Conservation (phyloP, 2,888 invertebrate genomes). For the Nineta flava region DNA sequence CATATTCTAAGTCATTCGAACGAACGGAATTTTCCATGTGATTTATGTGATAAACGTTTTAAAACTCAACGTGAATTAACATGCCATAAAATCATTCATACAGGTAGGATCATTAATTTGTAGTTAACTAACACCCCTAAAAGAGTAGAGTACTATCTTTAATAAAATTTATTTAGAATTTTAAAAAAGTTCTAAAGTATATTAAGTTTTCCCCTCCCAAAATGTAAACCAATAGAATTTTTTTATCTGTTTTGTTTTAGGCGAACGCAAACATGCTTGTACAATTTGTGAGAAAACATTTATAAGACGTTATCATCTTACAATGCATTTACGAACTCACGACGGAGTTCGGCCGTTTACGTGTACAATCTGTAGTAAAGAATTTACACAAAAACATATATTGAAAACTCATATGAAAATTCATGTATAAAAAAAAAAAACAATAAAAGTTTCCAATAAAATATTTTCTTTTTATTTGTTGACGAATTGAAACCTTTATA, state of each 20-base stretch:
- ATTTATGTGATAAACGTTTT: conserved; percentile 15
- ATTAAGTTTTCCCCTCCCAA: too few species aligned
- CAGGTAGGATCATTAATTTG: too few species aligned
- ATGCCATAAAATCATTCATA: conserved; percentile 16
- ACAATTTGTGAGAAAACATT: conserved; percentile 35
- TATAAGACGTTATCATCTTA: conserved; percentile 32
- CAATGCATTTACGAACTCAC: conserved; percentile 34
- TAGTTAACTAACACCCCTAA: too few species aligned
- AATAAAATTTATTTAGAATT: too few species aligned
- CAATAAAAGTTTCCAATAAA: too few species aligned
- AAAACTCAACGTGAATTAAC: conserved; percentile 15
- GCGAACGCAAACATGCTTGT: conserved; percentile 20
- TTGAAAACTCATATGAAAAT: conserved; percentile 32
- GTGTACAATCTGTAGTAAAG: conserved; percentile 35
- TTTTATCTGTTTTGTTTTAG: background rate
- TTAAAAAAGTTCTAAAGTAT: too few species aligned
- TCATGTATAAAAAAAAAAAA: conserved; percentile 19
- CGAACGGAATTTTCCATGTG: conserved; percentile 13
- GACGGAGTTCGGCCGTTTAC: conserved; percentile 34
- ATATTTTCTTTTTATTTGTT: too few species aligned
- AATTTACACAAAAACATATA: conserved; percentile 36
- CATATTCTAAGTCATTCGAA: conserved; percentile 15
- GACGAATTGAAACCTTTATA: too few species aligned
- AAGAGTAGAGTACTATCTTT: too few species aligned
- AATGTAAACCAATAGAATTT: too few species aligned